Percentiles rank a stretch among this genome's conserved stretches.
Conservation (phyloP, 2,888 invertebrate species). For the Apodemia mormo region DNA sequence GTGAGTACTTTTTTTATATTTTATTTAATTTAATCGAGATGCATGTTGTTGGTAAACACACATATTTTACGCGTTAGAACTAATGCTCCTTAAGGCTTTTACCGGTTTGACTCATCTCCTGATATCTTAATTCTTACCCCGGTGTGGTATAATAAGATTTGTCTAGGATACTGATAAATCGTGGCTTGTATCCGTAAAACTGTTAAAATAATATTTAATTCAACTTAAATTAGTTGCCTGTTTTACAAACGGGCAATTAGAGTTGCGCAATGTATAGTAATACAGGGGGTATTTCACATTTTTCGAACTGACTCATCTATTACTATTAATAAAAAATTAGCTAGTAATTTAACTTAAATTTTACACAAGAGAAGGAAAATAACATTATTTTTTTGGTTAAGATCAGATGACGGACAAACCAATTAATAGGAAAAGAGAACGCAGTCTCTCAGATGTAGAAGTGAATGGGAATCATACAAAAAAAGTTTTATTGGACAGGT, state of each 20-base stretch:
- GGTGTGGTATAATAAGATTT: constrained; percentile 3
- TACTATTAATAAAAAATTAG: background rate
- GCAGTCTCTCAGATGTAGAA: constrained; percentile 58
- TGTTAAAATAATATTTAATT: background rate
- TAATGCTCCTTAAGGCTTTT: background rate
- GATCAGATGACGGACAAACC: constrained; percentile 42
- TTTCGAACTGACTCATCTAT: background rate
- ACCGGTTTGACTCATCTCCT: background rate
- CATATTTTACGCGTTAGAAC: background rate
- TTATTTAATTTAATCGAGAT: background rate
- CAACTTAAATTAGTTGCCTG: too few relatives aligned
- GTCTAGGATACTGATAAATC: constrained; percentile 1
- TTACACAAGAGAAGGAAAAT: background rate
- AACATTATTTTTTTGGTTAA: constrained; percentile 33
- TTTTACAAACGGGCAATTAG: background rate
- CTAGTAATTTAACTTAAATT: background rate
- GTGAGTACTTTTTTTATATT: background rate
- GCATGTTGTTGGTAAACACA: background rate
- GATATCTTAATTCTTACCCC: background rate
- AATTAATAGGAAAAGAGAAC: constrained; percentile 55
- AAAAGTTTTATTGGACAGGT: constrained; percentile 61
- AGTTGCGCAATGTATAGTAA: background rate
- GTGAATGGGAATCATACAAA: constrained; percentile 58
- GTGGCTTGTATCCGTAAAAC: background rate
- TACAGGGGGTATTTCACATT: background rate